These are phyloP conservation scores for Peromyscus melanophrys DNA, from an alignment of 2,797 vertebrate species.

Conservation along the genomic window DNA sequence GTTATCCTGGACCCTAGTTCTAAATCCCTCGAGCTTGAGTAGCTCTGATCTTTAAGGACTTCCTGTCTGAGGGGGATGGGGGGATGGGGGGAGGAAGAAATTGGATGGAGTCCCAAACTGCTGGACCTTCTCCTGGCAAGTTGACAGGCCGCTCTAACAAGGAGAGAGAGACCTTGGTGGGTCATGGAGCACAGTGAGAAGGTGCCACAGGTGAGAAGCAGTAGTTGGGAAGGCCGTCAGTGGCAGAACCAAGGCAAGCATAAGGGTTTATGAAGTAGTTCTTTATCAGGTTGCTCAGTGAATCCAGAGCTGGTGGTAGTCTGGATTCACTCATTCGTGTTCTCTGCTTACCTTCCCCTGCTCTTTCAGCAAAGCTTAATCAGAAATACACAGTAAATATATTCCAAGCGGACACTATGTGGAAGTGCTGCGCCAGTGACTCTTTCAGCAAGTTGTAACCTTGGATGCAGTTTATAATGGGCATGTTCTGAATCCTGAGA, in stretches of 20 bases:
- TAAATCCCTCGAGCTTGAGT: conserved; percentile 10
- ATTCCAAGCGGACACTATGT: conserved; percentile 52
- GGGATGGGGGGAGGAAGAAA: neutral
- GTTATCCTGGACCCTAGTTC: neutral
- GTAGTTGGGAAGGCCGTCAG: neutral
- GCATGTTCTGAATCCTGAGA: conserved; percentile 55
- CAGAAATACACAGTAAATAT: neutral
- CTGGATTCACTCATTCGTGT: neutral
- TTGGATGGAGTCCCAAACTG: neutral
- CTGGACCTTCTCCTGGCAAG: conserved; percentile 14
- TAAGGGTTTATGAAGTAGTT: neutral
- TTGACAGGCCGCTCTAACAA: conserved; percentile 20
- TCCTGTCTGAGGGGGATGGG: neutral
- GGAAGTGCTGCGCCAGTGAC: neutral
- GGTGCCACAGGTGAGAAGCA: neutral
- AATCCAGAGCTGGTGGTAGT: conserved; percentile 19
- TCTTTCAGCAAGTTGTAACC: conserved; percentile 22
- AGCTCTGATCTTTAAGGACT: conserved; percentile 35
- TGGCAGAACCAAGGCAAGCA: neutral
- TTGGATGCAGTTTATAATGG: conserved; percentile 46
- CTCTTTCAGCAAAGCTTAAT: conserved; percentile 39
- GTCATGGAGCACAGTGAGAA: neutral
- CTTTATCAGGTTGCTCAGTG: conserved; percentile 25
- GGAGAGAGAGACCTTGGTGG: conserved; percentile 12
- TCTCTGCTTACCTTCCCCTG: neutral